Evolutionary conservation across 2,797 vertebrate species (phyloP).

Genomic region (Antennarius maculatus): DNA sequence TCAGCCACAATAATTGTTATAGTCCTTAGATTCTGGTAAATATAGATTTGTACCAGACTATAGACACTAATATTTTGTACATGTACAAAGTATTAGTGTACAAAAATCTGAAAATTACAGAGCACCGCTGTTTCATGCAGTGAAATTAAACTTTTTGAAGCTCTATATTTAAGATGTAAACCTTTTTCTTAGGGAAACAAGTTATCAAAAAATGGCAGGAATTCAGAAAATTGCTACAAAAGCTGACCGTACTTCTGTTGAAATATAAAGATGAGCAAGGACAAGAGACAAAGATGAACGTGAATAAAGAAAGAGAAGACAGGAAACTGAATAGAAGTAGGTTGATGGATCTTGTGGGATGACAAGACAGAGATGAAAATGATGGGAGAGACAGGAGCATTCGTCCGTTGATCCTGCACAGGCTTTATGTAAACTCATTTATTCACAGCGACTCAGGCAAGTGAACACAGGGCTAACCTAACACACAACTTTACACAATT

Average conservation of each 20-base stretch:
- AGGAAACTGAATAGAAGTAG: slow-evolving; percentile 10
- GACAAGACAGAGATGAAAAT: slow-evolving; percentile 9
- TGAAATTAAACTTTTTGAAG: too few species aligned
- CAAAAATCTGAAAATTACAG: too few species aligned
- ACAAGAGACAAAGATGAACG: too few species aligned
- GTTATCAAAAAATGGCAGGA: not conserved
- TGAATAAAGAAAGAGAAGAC: not conserved
- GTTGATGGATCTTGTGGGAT: slow-evolving; percentile 18
- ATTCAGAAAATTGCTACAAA: slow-evolving; percentile 14
- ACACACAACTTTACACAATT: slow-evolving; percentile 35
- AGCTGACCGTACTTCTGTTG: slow-evolving; percentile 25
- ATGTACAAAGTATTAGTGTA: too few species aligned
- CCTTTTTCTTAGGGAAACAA: too few species aligned
- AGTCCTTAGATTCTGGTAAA: too few species aligned
- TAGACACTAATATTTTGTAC: too few species aligned
- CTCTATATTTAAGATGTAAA: too few species aligned
- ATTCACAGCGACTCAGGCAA: slow-evolving; percentile 24
- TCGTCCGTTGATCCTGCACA: slow-evolving; percentile 5
- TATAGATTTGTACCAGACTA: too few species aligned
- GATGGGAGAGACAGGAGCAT: not conserved
- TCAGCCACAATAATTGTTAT: too few species aligned
- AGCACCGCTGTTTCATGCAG: too few species aligned
- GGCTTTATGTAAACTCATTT: slow-evolving; percentile 24
- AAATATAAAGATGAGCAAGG: slow-evolving; percentile 1
- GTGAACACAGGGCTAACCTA: slow-evolving; percentile 34